A percentile compares a stretch with the other conserved stretches of the same genome.
These are phyloP conservation scores for Heptranchias perlo DNA, from an alignment of 2,113 vertebrate genomes.

Conservation along the genomic window DNA sequence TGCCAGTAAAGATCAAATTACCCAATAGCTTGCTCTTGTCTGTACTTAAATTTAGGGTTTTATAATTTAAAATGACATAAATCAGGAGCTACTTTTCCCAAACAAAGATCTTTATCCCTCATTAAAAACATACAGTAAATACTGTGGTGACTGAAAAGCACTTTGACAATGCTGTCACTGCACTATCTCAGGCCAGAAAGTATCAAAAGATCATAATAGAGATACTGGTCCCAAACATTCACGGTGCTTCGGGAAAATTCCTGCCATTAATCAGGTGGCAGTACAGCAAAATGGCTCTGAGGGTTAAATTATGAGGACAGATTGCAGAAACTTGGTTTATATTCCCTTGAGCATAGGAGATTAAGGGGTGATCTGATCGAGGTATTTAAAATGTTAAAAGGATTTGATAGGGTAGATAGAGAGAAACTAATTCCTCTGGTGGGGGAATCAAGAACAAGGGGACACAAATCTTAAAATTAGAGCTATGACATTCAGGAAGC, in stretches of 20 bases:
- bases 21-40: conserved; percentile 1
- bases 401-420: neutral
- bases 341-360: neutral
- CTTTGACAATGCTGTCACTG: neutral
- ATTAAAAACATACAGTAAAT: neutral
- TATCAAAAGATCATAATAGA: neutral
- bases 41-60: conserved; percentile 15
- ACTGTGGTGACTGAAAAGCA: neutral
- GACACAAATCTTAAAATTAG: neutral
- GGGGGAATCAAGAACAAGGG: neutral
- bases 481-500: neutral
- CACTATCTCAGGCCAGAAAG: neutral
- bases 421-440: neutral
- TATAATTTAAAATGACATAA: conserved; percentile 31
- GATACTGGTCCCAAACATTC: neutral
- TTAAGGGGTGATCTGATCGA: neutral
- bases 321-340: neutral
- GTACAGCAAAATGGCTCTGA: neutral
- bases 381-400: neutral
- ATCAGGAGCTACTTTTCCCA: conserved; percentile 15
- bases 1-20: conserved; percentile 48
- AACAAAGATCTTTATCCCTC: conserved; percentile 3
- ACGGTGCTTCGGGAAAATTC: neutral
- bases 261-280: neutral
- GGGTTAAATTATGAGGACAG: neutral